Evolutionary conservation across 2,797 vertebrate genomes (phyloP), one percentile per base, ranked within the genome.

Genomic region (Poecilia picta): DNA sequence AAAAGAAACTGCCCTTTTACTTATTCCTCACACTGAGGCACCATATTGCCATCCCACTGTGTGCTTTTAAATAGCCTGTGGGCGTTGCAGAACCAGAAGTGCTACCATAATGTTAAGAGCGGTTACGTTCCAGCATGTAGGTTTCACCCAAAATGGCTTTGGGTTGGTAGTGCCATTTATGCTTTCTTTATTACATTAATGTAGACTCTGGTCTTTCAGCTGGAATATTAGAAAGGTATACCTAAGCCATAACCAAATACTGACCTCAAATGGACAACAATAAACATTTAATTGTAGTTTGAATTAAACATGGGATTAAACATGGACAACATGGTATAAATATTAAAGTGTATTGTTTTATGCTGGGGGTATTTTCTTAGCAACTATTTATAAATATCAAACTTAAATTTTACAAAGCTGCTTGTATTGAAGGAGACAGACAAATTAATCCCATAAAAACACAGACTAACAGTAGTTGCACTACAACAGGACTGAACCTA

Each of bases 81-180:
- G 47, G 33, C 5, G 8, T 28, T 71, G 75, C 47, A 71, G 75
- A 55, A 71, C 64, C 57, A 41, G n/a, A 68, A 70, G 33, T 45
- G 12, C 15, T 12, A 11, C 11, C 13, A 41, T 51, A 55, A 70
- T 28, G 16, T 55, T 18, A 0, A 31, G 8, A 55, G 47, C 16
- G 2, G n/a, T 7, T 71, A 68, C 2, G 8, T 70, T 55, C 64
- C 43, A 77, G 4, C 25, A 53, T 36, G 15, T 41, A 36, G 20
- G 16, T 41, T 7, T 77, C 12, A 49, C 25, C 8, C 33, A 62
- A 20, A 45, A n/a, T 11, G 18, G 18, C 25, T 43, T 28, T 74
- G 46, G 12, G 8, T 75, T 16, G 43, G 25, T 36, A 25, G 49
- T 23, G 4, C 25, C 41, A 28, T 45, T 45, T 71, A 71, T 45